Conservation (phyloP, 2,113 vertebrate genomes). For the Struthidea cinerea region DNA sequence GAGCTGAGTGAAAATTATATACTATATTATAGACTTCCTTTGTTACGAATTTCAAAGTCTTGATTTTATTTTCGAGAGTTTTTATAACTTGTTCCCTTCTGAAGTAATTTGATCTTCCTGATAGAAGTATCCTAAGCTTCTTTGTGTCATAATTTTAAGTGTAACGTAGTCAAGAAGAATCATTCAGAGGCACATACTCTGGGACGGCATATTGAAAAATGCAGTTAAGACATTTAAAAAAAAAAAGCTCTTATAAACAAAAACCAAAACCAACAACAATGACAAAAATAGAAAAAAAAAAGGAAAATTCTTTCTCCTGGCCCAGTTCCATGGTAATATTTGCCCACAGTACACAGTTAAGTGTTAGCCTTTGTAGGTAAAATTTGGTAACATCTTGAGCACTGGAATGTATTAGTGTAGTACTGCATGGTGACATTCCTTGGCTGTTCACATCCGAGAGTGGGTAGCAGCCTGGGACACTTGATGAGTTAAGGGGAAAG, state of each 20-base stretch:
- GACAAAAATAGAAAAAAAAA: too few species aligned
- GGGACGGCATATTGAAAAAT: neutral
- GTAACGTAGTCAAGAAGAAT: neutral
- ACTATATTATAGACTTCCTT: neutral
- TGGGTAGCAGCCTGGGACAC: slow-evolving; percentile 17
- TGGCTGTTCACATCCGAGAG: neutral
- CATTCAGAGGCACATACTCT: neutral
- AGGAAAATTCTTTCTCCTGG: neutral
- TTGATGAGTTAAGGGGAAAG: slow-evolving; percentile 48
- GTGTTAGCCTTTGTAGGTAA: neutral
- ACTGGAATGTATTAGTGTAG: neutral
- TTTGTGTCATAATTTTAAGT: neutral
- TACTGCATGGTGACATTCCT: neutral
- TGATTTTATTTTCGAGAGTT: neutral
- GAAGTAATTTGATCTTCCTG: neutral
- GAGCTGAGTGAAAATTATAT: neutral
- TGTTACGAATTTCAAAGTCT: neutral
- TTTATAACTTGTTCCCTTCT: neutral
- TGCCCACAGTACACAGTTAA: neutral
- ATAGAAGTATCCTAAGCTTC: neutral
- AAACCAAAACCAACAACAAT: accelerated
- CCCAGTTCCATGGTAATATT: neutral
- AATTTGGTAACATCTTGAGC: neutral
- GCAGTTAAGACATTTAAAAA: neutral
- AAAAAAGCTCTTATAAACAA: neutral